phyloP scores from a whole-genome alignment of 2,113 vertebrate genomes.

The Nerophis lumbriciformis region DNA sequence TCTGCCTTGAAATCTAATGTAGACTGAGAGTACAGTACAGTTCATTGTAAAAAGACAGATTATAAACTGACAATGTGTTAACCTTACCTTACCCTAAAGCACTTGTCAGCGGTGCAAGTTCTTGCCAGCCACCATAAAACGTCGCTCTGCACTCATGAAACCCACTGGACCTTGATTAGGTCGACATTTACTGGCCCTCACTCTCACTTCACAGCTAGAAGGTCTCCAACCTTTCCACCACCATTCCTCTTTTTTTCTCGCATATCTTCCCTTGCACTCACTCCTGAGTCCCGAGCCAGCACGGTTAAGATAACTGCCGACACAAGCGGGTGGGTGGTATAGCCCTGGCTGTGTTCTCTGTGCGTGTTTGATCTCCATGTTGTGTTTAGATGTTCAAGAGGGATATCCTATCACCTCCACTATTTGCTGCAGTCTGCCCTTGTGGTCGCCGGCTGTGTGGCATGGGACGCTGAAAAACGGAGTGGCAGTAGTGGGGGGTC shows the following conservation, averaged over 20 bases:
- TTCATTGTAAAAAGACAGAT: too few species aligned
- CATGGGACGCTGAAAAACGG: conserved; percentile 61
- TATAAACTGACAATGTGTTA: too few species aligned
- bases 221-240: conserved; percentile 37
- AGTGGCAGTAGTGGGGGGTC: conserved; percentile 47
- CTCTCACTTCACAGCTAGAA: conserved; percentile 34
- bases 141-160: too few species aligned
- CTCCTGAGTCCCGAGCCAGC: conserved; percentile 53
- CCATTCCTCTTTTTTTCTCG: conserved; percentile 12
- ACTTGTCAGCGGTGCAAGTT: too few species aligned
- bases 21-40: too few species aligned
- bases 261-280: conserved; percentile 24
- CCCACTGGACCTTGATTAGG: too few species aligned
- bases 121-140: too few species aligned
- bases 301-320: conserved; percentile 70
- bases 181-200: conserved; percentile 48
- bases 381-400: conserved; percentile 75
- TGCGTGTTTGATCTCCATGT: conserved; percentile 70
- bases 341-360: conserved; percentile 44
- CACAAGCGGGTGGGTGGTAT: conserved; percentile 71
- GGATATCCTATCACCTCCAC: conserved; percentile 77
- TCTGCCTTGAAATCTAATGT: too few species aligned
- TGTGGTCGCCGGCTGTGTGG: conserved; percentile 54
- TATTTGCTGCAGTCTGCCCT: conserved; percentile 63
- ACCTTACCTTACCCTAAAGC: too few species aligned